Conservation (phyloP, 2,113 vertebrate genomes). For the Ammodytes marinus region DNA sequence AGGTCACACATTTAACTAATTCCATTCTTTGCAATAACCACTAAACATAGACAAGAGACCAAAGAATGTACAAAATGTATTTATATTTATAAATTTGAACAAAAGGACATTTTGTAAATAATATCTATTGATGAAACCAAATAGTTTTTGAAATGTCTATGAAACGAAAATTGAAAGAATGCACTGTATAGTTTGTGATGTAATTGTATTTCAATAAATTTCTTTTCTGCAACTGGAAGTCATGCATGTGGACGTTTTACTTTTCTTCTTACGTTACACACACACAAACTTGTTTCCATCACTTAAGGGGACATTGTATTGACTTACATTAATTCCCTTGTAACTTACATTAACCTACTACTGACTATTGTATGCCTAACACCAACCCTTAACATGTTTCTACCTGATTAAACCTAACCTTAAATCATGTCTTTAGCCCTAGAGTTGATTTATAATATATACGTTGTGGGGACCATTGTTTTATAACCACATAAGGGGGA, state of each 20-base stretch:
- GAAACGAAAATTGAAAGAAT: conserved; percentile 53
- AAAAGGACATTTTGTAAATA: conserved; percentile 74
- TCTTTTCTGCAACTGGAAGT: conserved; percentile 52
- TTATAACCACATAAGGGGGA: not conserved
- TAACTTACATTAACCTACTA: not conserved
- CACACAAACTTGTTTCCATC: not conserved
- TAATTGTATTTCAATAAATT: conserved; percentile 70
- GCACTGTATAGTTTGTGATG: conserved; percentile 71
- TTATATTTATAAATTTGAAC: conserved; percentile 80
- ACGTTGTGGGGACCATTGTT: not conserved
- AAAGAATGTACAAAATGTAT: conserved; percentile 79
- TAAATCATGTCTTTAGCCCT: not conserved
- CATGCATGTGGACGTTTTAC: not conserved
- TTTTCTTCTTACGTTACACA: not conserved
- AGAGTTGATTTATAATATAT: not conserved
- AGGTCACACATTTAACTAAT: not conserved
- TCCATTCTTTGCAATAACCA: conserved; percentile 61
- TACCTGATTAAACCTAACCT: not conserved
- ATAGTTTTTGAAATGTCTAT: conserved; percentile 49
- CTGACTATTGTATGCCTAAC: not conserved
- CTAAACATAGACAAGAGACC: conserved; percentile 66
- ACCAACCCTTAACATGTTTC: not conserved
- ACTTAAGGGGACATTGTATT: not conserved
- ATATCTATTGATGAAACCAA: conserved; percentile 66
- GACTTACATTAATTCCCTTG: not conserved